phyloP scores from a whole-genome alignment of 37 sponge, comb jelly and placozoan genomes.

The Aphrocallistes beatrix region DNA sequence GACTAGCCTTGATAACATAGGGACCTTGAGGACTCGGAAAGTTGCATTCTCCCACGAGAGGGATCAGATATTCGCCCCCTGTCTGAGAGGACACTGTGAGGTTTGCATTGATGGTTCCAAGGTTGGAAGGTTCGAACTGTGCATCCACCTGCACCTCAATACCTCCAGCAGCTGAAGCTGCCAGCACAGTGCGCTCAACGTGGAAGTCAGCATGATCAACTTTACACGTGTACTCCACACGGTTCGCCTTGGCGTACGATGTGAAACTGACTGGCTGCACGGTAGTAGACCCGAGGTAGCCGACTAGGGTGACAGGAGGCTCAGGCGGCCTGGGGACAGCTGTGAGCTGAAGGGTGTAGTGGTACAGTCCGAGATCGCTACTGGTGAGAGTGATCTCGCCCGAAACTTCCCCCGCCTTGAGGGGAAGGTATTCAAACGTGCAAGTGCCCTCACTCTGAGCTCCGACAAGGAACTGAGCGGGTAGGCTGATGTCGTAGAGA shows the following conservation, averaged over 20 bases:
- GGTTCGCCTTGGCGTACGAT: conserved; percentile 65
- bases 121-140: conserved; percentile 75
- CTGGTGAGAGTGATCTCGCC: conserved; percentile 63
- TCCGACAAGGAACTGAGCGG: conserved; percentile 69
- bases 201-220: conserved; percentile 76
- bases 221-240: conserved; percentile 85
- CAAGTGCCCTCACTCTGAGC: conserved; percentile 79
- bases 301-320: conserved; percentile 66
- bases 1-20: conserved; percentile 66
- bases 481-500: conserved; percentile 72
- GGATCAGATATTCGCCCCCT: conserved; percentile 90
- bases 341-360: conserved; percentile 74
- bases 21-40: conserved; percentile 93
- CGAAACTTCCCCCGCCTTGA: conserved; percentile 61
- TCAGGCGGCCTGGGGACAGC: conserved; percentile 72
- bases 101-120: conserved; percentile 67
- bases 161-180: conserved; percentile 67
- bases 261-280: conserved; percentile 56
- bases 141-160: conserved; percentile 80
- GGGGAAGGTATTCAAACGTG: conserved; percentile 91
- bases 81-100: conserved; percentile 65
- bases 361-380: conserved; percentile 75
- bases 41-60: conserved; percentile 81
- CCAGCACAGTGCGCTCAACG: conserved; percentile 71
- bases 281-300: conserved; percentile 55